Evolutionary conservation across 2,888 invertebrate genomes (phyloP), one percentile per base, ranked within the genome.

Genomic region (Hemaris fuciformis): DNA sequence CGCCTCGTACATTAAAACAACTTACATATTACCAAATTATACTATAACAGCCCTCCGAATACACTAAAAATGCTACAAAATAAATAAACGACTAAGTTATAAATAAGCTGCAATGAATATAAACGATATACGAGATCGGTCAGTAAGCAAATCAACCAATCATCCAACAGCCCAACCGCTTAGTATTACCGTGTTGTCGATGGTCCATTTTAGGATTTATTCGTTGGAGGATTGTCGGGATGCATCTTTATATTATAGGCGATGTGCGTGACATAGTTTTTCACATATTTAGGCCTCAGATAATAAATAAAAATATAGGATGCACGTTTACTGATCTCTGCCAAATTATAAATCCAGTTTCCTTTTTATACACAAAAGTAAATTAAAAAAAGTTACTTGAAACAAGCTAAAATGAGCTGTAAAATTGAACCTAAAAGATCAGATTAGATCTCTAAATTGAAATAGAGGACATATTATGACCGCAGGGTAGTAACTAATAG

Each of bases 21-120:
- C 53, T 25, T 46, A 48, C 20, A 45, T 13, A 46, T 53, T 31
- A 53, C 8, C 53, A 53, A 53, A 53, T 53, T 53, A 53, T 31
- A 53, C 31, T 31, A 53, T 31, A 53, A 53, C 53, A 31, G 53
- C 31, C 31, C 53, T 18, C 22, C 10, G 10, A 3, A 53, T 53
- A 53, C 31, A 18, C 53, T 53, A 53, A 53, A 53, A 31, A 53
- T 53, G 53, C 53, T 53, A 53, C 18, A 31, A 53, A 53, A 48
- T 27, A 48, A 7, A 27, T 53, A 53, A 10, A 31, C 31, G 53
- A 53, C 53, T 31, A 53, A 18, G 18, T 53, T 31, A 7, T 27
- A 10, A 53, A 53, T 53, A 10, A 53, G 53, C 53, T 53, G 53
- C 53, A 18, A 27, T 27, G 27, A 18, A 15, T 27, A 48, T 46